phyloP scores from a whole-genome alignment of 2,888 invertebrate species.

The Drosophila kanekoi region DNA sequence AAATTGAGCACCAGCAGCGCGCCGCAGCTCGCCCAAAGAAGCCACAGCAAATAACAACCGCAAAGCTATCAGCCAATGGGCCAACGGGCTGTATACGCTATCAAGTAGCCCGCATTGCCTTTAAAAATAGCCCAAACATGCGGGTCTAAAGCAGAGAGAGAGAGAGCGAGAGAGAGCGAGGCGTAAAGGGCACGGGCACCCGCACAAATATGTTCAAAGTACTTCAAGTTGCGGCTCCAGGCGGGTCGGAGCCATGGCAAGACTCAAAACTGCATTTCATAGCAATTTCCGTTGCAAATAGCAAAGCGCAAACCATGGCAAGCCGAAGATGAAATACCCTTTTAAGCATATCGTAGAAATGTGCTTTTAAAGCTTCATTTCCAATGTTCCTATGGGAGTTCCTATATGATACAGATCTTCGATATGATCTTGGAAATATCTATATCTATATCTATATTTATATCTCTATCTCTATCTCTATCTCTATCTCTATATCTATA shows the following conservation, averaged over 20 bases:
- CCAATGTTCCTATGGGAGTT: no score
- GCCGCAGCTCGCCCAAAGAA: conserved; percentile 5
- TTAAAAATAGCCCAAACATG: conserved; percentile 35
- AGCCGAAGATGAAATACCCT: not conserved
- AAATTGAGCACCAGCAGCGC: conserved; percentile 41
- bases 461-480: no score
- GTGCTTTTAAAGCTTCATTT: no score
- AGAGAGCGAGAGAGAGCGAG: no score
- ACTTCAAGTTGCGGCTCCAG: not conserved
- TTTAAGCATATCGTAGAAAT: no score
- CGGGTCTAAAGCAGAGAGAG: not conserved
- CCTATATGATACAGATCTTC: no score
- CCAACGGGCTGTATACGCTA: conserved; percentile 61
- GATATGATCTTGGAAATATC: no score
- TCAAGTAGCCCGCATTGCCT: conserved; percentile 13
- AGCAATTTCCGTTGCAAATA: conserved; percentile 65
- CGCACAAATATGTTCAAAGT: conserved; percentile 11
- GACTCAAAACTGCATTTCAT: conserved; percentile 60
- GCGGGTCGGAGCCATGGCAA: not conserved
- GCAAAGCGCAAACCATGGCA: not conserved
- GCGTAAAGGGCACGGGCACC: not conserved
- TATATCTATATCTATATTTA: no score
- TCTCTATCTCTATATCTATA: no score
- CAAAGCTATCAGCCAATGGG: conserved; percentile 31
- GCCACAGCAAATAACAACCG: conserved; percentile 18